Conservation (phyloP, 2,888 invertebrate species). For the Lamproptera curius region DNA sequence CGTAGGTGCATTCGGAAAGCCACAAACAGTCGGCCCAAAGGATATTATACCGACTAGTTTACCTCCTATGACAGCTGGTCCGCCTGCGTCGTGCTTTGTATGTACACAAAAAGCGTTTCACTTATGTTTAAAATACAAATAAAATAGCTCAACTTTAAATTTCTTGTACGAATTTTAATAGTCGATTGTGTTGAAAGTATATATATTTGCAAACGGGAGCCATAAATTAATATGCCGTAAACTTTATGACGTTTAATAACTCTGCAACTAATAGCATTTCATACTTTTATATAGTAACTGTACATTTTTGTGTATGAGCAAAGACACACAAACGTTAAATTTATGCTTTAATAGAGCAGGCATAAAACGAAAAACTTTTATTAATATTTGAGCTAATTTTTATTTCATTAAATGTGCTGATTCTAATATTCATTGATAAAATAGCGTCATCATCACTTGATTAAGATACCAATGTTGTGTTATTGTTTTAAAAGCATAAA, state of each 20-base stretch:
- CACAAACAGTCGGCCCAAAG: conserved; percentile 59
- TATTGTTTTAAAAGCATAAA: too few species aligned
- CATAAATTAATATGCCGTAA: neutral
- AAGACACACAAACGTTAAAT: too few species aligned
- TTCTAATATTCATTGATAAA: too few species aligned
- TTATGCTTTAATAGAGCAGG: too few species aligned
- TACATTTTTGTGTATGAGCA: too few species aligned
- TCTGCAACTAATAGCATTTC: neutral
- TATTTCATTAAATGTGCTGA: too few species aligned
- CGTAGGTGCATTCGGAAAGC: conserved; percentile 58
- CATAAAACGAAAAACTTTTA: too few species aligned
- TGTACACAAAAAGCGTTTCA: too few species aligned
- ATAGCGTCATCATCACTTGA: too few species aligned
- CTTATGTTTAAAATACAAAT: neutral
- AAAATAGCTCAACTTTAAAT: neutral
- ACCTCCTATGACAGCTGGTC: conserved; percentile 56
- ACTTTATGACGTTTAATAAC: neutral
- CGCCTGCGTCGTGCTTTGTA: conserved; percentile 63
- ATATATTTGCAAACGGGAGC: neutral
- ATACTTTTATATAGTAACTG: too few species aligned
- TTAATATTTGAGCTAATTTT: too few species aligned
- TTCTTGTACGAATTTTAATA: neutral
- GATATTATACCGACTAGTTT: conserved; percentile 62
- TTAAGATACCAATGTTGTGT: too few species aligned
- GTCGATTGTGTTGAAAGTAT: neutral